phyloP scores from a whole-genome alignment of 2,888 invertebrate species.

The Brachylomia viminalis region DNA sequence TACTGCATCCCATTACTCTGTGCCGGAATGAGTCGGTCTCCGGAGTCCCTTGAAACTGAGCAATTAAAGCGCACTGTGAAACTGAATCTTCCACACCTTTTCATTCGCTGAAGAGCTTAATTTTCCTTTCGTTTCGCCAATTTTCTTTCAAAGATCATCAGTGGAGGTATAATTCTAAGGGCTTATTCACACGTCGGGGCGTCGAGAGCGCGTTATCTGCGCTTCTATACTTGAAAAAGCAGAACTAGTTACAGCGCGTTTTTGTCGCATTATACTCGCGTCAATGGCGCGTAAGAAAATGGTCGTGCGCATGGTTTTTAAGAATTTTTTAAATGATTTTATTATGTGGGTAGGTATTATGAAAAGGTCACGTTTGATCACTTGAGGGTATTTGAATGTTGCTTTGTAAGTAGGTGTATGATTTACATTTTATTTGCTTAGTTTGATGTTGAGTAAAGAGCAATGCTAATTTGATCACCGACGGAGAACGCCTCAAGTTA shows the following conservation, averaged over 20 bases:
- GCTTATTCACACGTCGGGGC: neutral
- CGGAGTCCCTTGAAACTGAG: constrained; percentile 66
- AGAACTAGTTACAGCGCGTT: neutral
- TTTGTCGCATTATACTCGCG: neutral
- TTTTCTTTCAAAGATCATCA: constrained; percentile 57
- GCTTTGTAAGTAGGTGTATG: constrained; percentile 22
- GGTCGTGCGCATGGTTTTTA: neutral
- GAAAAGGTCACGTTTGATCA: constrained; percentile 43
- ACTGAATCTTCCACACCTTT: constrained; percentile 69
- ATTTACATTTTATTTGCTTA: constrained; percentile 31
- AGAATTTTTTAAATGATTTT: constrained; percentile 29
- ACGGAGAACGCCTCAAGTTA: neutral
- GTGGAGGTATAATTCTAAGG: constrained; percentile 42
- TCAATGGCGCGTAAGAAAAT: neutral
- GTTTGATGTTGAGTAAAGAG: constrained; percentile 12
- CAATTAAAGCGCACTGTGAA: constrained; percentile 72
- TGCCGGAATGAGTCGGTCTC: constrained; percentile 49
- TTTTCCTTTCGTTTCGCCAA: constrained; percentile 71
- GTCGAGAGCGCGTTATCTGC: neutral
- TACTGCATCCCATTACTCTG: constrained; percentile 45
- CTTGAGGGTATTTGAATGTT: constrained; percentile 34
- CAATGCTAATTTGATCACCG: constrained; percentile 4
- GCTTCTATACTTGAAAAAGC: neutral
- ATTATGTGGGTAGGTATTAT: constrained; percentile 30
- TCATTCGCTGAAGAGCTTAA: constrained; percentile 69